phyloP scores from a whole-genome alignment of 2,888 invertebrate species.

The Physocephala rufipes region DNA sequence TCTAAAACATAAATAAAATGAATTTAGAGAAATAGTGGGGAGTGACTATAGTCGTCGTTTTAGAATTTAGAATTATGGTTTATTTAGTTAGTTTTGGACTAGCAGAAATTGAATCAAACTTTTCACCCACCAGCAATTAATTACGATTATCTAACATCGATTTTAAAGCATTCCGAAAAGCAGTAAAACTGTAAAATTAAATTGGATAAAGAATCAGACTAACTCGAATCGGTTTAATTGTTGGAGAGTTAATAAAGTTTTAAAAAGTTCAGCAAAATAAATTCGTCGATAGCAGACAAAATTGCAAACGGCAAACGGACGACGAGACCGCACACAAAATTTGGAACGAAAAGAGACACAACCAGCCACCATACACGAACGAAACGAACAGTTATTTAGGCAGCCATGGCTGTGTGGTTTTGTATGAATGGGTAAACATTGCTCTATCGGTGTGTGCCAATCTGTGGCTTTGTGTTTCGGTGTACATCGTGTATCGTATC shows the following conservation, averaged over 20 bases:
- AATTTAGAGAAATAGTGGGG: too few relatives aligned
- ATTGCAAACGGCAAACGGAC: background rate
- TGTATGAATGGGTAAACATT: too few relatives aligned
- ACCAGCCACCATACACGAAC: background rate
- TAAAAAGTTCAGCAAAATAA: slow-evolving; percentile 16
- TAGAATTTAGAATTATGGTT: too few relatives aligned
- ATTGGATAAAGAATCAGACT: slow-evolving; percentile 13
- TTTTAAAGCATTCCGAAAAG: background rate
- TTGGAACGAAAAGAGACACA: too few relatives aligned
- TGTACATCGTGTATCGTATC: too few relatives aligned
- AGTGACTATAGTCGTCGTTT: too few relatives aligned
- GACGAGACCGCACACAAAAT: background rate
- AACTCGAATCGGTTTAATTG: slow-evolving; percentile 21
- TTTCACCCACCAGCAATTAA: background rate
- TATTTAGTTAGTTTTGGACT: too few relatives aligned
- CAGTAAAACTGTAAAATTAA: background rate
- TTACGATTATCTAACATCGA: slow-evolving; percentile 4
- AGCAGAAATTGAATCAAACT: background rate
- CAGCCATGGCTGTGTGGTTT: background rate
- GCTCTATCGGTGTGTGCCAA: too few relatives aligned
- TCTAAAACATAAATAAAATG: too few relatives aligned
- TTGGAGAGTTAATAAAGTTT: slow-evolving; percentile 18
- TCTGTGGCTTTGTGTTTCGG: too few relatives aligned
- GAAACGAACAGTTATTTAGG: background rate
- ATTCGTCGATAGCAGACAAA: background rate